Evolutionary conservation across 92 coral and sea anemone species (phyloP), one percentile per base, ranked within the genome.

Genomic region (Desmophyllum pertusum): DNA sequence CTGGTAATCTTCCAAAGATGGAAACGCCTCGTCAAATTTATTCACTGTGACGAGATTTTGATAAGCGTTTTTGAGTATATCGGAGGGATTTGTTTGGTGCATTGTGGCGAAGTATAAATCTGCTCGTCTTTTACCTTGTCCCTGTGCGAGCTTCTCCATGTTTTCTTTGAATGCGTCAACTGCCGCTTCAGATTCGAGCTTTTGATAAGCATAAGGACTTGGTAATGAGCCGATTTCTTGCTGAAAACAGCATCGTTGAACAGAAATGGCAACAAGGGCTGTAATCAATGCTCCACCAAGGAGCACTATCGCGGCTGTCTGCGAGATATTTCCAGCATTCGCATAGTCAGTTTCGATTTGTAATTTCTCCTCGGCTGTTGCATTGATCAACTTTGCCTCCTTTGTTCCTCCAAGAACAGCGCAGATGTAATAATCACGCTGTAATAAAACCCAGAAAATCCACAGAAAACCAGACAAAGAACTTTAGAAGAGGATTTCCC

Each of bases 51-150:
- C 71, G 31, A 93, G 91, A 66, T 90, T 85, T 62, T 88, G 55
- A 82, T 93, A 93, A 40, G 96, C 94, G 55, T 86, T 76, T 33
- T 81, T 87, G 21, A 93, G 80, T 18, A 90, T 66, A n/a, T 88
- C 88, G 5, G 93, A 87, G 3, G 96, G 94, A 65, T 89, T 93
- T 61, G 70, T 86, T 23, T 87, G 85, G 80, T 87, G 79, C 38
- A 84, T 79, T 13, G 84, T 78, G 31, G 87, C 86, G 57, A 93
- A 93, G 87, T 93, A 93, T 76, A 93, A 46, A 15, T 93, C 94
- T 18, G 96, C 96, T 50, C 86, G 81, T 79, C 94, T 77, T 70
- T 93, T 90, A 5, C 96, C 96, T 70, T 93, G 96, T 9, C 86
- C 93, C 70, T 81, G 41, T 30, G 96, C 96, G 13, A 93, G 90